Conservation (phyloP, 2,113 vertebrate species). For the Aegithalos caudatus region DNA sequence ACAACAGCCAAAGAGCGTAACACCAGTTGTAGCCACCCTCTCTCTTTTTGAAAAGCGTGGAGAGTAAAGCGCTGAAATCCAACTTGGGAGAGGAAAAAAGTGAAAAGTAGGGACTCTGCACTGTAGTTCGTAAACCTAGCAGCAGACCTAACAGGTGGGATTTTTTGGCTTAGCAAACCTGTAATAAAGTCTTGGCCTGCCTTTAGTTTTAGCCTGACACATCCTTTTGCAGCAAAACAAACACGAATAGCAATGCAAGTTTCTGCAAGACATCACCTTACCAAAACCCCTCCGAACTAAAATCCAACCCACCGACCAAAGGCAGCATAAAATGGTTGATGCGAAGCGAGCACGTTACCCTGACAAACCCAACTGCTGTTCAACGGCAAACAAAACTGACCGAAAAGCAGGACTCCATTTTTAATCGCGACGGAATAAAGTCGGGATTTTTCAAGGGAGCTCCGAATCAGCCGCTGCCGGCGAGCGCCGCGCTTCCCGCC, state of each 20-base stretch:
- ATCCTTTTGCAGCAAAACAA: background rate
- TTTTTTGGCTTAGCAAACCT: background rate
- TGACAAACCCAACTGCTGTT: background rate
- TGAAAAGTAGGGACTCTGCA: background rate
- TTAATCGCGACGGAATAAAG: background rate
- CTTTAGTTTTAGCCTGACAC: background rate
- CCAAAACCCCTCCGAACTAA: background rate
- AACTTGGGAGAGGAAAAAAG: background rate
- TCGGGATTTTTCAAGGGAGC: background rate
- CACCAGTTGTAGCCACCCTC: background rate
- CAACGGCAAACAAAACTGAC: background rate
- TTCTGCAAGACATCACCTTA: background rate
- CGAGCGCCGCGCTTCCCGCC: background rate
- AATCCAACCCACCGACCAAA: background rate
- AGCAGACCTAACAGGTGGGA: background rate
- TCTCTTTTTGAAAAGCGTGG: background rate
- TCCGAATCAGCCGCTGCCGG: background rate
- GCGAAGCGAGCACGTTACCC: background rate
- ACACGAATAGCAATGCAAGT: accelerated
- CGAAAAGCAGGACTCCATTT: background rate
- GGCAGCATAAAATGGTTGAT: background rate
- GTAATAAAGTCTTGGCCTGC: background rate
- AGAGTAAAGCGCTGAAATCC: background rate
- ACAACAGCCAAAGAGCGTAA: background rate
- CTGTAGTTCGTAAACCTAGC: background rate